A percentile compares a stretch with the other conserved stretches of the same genome.
phyloP scores from a whole-genome alignment of 1,140 invertebrate species.

The Nephila pilipes region DNA sequence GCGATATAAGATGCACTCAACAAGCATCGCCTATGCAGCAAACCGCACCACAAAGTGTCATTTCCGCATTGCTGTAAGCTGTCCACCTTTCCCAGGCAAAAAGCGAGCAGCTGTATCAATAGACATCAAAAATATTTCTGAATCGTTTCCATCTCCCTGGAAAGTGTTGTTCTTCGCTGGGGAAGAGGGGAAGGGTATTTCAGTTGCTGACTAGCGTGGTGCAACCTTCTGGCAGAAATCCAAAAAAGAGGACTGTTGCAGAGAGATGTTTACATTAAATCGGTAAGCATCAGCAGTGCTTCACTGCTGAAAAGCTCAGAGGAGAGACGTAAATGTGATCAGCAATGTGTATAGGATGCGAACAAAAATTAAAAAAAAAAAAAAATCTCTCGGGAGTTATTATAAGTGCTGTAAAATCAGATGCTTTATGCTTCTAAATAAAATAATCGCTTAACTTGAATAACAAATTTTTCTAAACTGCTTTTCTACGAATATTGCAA shows the following conservation, averaged over 20 bases:
- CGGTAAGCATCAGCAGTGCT: constrained; percentile 18
- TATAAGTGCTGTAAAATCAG: too few relatives aligned
- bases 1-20: too few relatives aligned
- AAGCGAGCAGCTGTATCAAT: background rate
- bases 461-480: too few relatives aligned
- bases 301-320: background rate
- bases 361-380: background rate
- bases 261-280: constrained; percentile 11
- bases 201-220: background rate
- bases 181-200: background rate
- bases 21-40: background rate
- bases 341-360: too few relatives aligned
- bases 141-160: background rate
- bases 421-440: too few relatives aligned
- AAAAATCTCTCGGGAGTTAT: background rate
- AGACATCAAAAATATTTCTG: constrained; percentile 10
- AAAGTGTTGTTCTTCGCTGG: constrained; percentile 7
- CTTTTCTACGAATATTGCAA: too few relatives aligned
- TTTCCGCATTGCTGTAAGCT: background rate
- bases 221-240: background rate
- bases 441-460: too few relatives aligned
- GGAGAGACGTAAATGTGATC: too few relatives aligned
- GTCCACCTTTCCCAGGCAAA: background rate
- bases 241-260: constrained; percentile 13
- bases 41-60: background rate